These are phyloP conservation scores for Drosophila setosimentum DNA, from an alignment of 2,888 invertebrate species.

Conservation along the genomic window DNA sequence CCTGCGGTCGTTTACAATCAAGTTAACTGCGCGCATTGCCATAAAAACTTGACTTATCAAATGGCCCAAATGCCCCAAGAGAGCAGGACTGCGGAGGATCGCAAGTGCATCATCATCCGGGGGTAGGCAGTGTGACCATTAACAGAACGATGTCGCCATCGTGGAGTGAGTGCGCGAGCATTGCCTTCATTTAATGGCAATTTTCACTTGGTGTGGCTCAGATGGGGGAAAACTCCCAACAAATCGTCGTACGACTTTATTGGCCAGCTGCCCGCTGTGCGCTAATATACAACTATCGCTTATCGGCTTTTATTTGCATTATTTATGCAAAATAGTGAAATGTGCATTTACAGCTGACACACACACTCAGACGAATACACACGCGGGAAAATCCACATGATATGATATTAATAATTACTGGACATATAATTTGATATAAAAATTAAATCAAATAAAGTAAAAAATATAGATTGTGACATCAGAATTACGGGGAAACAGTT, in stretches of 20 bases:
- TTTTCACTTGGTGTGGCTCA: conserved; percentile 63
- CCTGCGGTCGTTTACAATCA: conserved; percentile 80
- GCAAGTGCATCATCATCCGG: conserved; percentile 29
- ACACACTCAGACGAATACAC: not conserved
- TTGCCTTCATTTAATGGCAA: conserved; percentile 76
- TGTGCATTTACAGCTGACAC: conserved; percentile 38
- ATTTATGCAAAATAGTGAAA: conserved; percentile 69
- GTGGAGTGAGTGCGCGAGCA: conserved; percentile 59
- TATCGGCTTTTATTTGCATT: conserved; percentile 72
- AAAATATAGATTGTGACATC: not conserved
- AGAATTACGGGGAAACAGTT: not conserved
- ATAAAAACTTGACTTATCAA: conserved; percentile 78
- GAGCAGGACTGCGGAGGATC: conserved; percentile 22
- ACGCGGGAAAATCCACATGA: not conserved
- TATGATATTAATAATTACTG: not conserved
- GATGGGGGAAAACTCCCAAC: conserved; percentile 54
- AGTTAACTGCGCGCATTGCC: conserved; percentile 74
- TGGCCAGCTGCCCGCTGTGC: conserved; percentile 67
- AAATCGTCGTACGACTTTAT: conserved; percentile 61
- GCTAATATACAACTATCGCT: conserved; percentile 70
- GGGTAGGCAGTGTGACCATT: conserved; percentile 65
- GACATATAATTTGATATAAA: not conserved
- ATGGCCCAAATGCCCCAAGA: conserved; percentile 68
- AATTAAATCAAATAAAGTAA: not conserved
- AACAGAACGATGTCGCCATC: conserved; percentile 74